phyloP scores from a whole-genome alignment of 37 sponge, comb jelly and placozoan genomes.

The Spongia lamella region DNA sequence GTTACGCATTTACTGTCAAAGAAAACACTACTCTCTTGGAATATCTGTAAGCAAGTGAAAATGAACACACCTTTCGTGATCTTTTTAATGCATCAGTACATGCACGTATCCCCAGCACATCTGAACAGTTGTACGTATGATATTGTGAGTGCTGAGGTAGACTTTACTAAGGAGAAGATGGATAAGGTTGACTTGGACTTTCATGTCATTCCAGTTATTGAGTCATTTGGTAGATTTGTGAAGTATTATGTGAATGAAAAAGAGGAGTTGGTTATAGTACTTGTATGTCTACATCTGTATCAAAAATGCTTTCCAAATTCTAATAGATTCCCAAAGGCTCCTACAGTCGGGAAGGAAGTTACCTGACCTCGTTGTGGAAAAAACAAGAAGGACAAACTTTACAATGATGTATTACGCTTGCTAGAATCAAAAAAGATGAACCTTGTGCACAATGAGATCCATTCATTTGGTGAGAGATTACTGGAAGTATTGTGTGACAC shows the following conservation, averaged over 20 bases:
- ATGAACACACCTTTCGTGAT: too few species aligned
- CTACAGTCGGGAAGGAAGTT: conserved; percentile 4
- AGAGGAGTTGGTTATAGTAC: too few species aligned
- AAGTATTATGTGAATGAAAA: too few species aligned
- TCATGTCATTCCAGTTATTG: background rate
- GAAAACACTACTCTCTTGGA: too few species aligned
- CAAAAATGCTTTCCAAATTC: background rate
- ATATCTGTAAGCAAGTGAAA: too few species aligned
- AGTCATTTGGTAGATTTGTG: background rate
- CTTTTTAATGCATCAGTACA: too few species aligned
- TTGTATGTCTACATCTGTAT: background rate
- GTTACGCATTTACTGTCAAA: too few species aligned
- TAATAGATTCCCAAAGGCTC: background rate
- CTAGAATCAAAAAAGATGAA: background rate
- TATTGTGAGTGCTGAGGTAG: too few species aligned
- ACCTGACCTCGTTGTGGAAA: background rate
- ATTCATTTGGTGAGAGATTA: background rate
- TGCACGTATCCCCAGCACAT: too few species aligned
- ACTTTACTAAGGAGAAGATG: too few species aligned
- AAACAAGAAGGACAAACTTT: conserved; percentile 9
- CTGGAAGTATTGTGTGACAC: background rate
- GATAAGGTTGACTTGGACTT: conserved; percentile 4
- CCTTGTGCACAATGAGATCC: background rate
- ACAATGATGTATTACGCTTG: conserved; percentile 1
- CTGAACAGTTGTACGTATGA: too few species aligned